Percentiles rank a stretch among this genome's conserved stretches.
phyloP scores from a whole-genome alignment of 2,113 vertebrate species.

The Gallinago jamesoni region DNA sequence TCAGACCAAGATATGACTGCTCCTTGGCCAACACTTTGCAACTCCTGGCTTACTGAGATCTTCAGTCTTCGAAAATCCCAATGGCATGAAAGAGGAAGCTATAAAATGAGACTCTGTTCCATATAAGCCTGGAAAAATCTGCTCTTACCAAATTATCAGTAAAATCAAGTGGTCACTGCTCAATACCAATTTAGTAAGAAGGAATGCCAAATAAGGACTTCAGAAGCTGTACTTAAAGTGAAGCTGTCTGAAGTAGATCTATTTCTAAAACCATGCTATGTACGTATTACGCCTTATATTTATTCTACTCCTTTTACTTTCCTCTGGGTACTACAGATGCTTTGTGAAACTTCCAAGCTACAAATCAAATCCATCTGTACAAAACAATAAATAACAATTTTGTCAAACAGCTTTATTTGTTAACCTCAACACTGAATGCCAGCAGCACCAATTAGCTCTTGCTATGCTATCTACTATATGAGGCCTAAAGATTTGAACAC shows the following conservation, averaged over 20 bases:
- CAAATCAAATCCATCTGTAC: conserved; percentile 74
- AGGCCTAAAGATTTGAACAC: conserved; percentile 63
- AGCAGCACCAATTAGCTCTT: conserved; percentile 68
- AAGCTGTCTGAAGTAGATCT: neutral
- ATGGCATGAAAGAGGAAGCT: neutral
- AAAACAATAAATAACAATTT: conserved; percentile 69
- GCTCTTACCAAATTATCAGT: neutral
- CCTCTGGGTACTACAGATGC: conserved; percentile 45
- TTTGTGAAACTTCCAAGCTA: conserved; percentile 71
- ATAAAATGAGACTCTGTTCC: neutral
- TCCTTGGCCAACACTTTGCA: neutral
- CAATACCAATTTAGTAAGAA: neutral
- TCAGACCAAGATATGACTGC: neutral
- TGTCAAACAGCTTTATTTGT: conserved; percentile 53
- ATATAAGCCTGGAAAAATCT: neutral
- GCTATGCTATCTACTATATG: conserved; percentile 48
- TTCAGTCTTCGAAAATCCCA: neutral
- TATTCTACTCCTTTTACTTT: conserved; percentile 52
- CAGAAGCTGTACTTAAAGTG: neutral
- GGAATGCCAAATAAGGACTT: neutral
- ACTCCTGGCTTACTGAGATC: neutral
- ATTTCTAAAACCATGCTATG: neutral
- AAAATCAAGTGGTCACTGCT: neutral
- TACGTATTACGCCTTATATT: neutral
- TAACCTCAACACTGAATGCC: conserved; percentile 13